Evolutionary conservation across 2,797 vertebrate species (phyloP), one percentile per base, ranked within the genome.

Genomic region (Poeciliopsis paucimaculata): DNA sequence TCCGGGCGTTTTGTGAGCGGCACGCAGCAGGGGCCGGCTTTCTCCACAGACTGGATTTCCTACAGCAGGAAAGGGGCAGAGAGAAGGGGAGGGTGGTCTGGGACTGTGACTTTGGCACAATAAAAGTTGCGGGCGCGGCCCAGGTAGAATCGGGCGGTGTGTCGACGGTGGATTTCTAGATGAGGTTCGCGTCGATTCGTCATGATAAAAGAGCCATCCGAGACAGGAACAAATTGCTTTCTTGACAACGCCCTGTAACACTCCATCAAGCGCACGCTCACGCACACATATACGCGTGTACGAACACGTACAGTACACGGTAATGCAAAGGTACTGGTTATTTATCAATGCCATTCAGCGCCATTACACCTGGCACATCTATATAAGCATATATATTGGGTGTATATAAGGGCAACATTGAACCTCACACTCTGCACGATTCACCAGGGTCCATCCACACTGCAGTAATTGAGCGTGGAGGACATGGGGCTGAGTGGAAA

Each of bases 141-240:
- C 75, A 73, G 85, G 84, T 85, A 82, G 83, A 83, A 83, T 84
- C 73, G 71, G 77, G 49, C 15, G 53, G 82, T 73, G 86, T 62
- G 45, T 60, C 26, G 84, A 82, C 20, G 78, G 80, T 68, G 84
- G 87, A 87, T 90, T 91, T 90, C 89, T 77, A 87, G 84, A 94
- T 90, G 91, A 90, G 92, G 84, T 89, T 84, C 70, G 68, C 45
- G 87, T 92, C 92, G 78, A 93, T 94, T 94, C 93, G 92, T 94
- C 93, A 93, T 91, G 91, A 94, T 94, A 92, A 92, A 92, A 93
- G 92, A 92, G 66, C 68, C 92, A 90, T 92, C 87, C 77, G 84
- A 93, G 91, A 92, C 93, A 91, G 93, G 93, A 94, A 94, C 92
- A 94, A 94, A 95, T 94, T 93, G 93, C 91, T 94, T 95, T 94